Conservation (phyloP, 2,113 vertebrate species). For the Chaetodon trifascialis region DNA sequence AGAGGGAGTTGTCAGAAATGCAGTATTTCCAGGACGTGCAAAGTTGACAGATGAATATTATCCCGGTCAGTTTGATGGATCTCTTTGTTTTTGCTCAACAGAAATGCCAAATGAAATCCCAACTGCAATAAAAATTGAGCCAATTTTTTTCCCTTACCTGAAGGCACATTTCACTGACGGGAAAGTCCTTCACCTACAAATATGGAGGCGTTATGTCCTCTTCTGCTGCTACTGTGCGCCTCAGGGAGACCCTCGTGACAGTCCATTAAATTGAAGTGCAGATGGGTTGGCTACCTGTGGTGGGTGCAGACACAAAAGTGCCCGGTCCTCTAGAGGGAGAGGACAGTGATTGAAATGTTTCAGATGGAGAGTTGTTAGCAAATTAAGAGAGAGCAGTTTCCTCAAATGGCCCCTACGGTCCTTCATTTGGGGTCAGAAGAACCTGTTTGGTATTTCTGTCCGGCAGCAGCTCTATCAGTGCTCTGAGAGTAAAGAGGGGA, state of each 20-base stretch:
- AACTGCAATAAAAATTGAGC: not conserved
- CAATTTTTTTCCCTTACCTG: not conserved
- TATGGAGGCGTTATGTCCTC: constrained; percentile 4
- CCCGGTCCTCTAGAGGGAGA: constrained; percentile 47
- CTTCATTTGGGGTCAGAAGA: constrained; percentile 42
- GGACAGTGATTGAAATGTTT: constrained; percentile 62
- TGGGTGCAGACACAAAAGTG: constrained; percentile 46
- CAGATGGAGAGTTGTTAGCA: constrained; percentile 44
- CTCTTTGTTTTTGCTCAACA: not conserved
- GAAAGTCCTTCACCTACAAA: constrained; percentile 17
- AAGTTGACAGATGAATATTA: not conserved
- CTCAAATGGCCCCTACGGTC: constrained; percentile 49
- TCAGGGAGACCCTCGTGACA: constrained; percentile 50
- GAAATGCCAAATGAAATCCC: not conserved
- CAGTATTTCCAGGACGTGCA: not conserved
- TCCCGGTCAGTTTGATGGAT: not conserved
- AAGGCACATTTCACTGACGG: not conserved
- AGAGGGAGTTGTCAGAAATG: not conserved
- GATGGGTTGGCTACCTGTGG: constrained; percentile 35
- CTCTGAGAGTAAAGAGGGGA: constrained; percentile 60
- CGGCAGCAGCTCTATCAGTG: constrained; percentile 50
- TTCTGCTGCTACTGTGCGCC: constrained; percentile 32
- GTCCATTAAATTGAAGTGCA: constrained; percentile 64
- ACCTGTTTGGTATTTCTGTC: constrained; percentile 71
- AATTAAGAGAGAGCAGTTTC: constrained; percentile 62